Base-by-base conservation (phyloP, 2,797 vertebrate species). In the Sebastes oblongus region DNA sequence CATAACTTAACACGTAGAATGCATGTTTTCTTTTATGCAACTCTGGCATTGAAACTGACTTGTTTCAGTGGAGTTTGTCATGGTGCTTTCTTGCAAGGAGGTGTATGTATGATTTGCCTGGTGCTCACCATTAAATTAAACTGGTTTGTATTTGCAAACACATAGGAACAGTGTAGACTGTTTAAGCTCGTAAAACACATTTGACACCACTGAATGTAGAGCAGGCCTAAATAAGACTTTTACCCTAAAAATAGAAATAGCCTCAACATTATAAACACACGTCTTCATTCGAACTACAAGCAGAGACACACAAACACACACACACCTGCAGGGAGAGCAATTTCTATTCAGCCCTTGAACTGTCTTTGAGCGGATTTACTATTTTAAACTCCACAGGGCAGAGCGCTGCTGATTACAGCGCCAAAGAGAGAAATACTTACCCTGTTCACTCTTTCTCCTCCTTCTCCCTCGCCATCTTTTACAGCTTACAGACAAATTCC, bases 301-400 rank as follows among this genome's bases (percentile, higher is more conserved):
- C 50, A 70, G 39, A 86, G 20, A 78, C 52, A 75, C 76, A 73
- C 68, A 83, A 20, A 70, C 71, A 74, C 42, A 81, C 4, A 82
- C 29, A 55, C 10, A 81, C 76, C 73, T 77, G 72, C 72, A 71
- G 66, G 34, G 62, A 82, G 66, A 87, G 61, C 27, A 66, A 77
- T 89, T 74, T 79, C 78, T 79, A 36, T 78, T 86, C 70, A 88
- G 85, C 69, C 86, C 88, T 93, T 92, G 84, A 93, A 89, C 84
- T 90, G 89, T 87, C 83, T 91, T 91, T 90, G 81, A 90, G 85
- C 62, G 54, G 89, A 90, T 93, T 93, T 92, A 89, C 90, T 93
- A 90, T 92, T 91, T 91, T 91, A 90, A 92, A 92, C 86, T 90
- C 71, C 11, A 52, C 75, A 76, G 81, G 75, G 80, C 68, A 77